Conservation (phyloP, 2,797 vertebrate genomes). For the Sandelia bainsii region DNA sequence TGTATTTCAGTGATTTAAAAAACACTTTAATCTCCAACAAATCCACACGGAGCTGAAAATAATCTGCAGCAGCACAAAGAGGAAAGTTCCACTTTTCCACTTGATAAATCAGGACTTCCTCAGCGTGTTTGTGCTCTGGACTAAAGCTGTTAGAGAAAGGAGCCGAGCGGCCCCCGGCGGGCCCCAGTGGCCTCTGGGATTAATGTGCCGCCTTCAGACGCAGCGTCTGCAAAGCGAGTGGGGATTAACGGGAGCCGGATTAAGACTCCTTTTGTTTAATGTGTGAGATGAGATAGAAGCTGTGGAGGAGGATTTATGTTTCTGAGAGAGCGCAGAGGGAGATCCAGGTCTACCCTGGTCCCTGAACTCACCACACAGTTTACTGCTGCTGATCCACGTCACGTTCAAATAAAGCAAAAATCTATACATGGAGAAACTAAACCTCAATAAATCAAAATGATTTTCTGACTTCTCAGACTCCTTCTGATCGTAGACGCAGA, state of each 20-base stretch:
- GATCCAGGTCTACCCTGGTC: slow-evolving; percentile 45
- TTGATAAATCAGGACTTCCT: slow-evolving; percentile 11
- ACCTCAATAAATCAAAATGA: too few species aligned
- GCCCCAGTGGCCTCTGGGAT: slow-evolving; percentile 62
- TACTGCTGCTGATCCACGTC: background rate
- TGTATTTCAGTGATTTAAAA: slow-evolving; percentile 46
- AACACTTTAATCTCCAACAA: slow-evolving; percentile 62
- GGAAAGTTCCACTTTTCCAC: slow-evolving; percentile 3
- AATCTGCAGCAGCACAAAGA: slow-evolving; percentile 47
- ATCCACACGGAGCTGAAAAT: slow-evolving; percentile 48
- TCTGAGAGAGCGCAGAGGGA: slow-evolving; percentile 12
- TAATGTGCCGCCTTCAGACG: slow-evolving; percentile 59
- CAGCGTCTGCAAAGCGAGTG: slow-evolving; percentile 50
- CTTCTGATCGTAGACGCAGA: too few species aligned
- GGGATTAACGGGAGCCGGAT: slow-evolving; percentile 65
- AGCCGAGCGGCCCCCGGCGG: slow-evolving; percentile 10
- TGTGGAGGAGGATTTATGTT: slow-evolving; percentile 46
- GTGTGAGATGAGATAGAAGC: slow-evolving; percentile 61
- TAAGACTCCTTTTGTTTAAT: slow-evolving; percentile 74
- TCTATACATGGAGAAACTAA: too few species aligned
- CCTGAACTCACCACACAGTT: slow-evolving; percentile 45
- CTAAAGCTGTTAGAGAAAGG: slow-evolving; percentile 36
- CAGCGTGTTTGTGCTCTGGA: slow-evolving; percentile 29
- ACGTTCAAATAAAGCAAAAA: too few species aligned
- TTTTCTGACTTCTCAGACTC: too few species aligned